A percentile compares a stretch with the other conserved stretches of the same genome.
Evolutionary conservation across 2,888 invertebrate species (phyloP).

Genomic region (Timema podura): DNA sequence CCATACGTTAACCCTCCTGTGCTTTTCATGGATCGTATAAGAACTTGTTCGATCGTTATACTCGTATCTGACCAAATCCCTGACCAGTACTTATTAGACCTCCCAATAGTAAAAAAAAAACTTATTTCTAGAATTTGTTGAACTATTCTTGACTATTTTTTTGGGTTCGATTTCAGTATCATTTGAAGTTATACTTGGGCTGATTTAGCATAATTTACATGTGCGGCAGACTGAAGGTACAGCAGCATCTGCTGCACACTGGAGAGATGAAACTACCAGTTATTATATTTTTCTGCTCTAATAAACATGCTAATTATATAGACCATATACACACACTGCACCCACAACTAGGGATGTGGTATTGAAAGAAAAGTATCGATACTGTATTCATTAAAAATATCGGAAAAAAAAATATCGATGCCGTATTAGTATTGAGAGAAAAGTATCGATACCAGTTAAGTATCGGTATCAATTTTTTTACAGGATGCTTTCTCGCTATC

Average conservation of each 20-base stretch:
- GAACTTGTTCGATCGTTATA: background rate
- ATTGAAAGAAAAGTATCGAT: too few species aligned
- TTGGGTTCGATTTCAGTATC: background rate
- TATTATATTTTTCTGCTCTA: background rate
- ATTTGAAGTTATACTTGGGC: background rate
- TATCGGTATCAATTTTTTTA: too few species aligned
- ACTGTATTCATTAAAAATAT: too few species aligned
- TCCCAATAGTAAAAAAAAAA: background rate
- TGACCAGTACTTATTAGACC: background rate
- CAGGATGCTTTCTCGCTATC: too few species aligned
- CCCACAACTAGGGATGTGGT: too few species aligned
- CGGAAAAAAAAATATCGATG: too few species aligned
- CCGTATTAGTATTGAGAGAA: too few species aligned
- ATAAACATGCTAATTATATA: constrained; percentile 5
- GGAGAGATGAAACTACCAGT: background rate
- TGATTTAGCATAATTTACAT: constrained; percentile 6
- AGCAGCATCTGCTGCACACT: constrained; percentile 1
- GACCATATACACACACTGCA: background rate
- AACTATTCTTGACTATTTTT: background rate
- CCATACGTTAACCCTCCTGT: background rate
- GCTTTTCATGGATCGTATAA: constrained; percentile 3
- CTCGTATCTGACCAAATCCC: background rate
- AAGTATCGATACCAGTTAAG: too few species aligned
- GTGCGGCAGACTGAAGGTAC: constrained; percentile 6
- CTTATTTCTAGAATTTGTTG: background rate